Base-by-base conservation (phyloP, 64 coral and sea anemone genomes). In the Montipora efflorescens region DNA sequence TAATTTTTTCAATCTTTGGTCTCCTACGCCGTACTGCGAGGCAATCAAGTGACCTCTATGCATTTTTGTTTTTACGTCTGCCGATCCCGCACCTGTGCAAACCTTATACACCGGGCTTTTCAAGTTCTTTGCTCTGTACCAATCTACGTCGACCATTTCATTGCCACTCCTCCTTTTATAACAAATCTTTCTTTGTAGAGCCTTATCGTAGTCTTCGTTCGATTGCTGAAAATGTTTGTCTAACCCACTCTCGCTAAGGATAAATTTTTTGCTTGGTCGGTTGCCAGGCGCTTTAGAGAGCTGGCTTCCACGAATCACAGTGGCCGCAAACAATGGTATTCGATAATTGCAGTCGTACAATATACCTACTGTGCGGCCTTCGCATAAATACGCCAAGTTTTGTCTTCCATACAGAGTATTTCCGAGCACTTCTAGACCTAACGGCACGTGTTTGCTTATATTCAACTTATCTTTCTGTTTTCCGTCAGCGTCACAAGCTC, bases 261-360 rank as follows among this genome's bases (percentile, higher is more conserved):
- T 3, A 21, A 84, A 69, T 6, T 55, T 55, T 55, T 5, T 10
- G 1, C 28, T 48, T 13, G 62, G 44, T 48, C 62, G 61, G 5
- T 20, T 3, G 14, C 13, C 61, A 20, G 3, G 12, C 14, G 1
- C 46, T 7, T 0, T 61, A 19, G 28, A 84, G 1, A 84, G 14
- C 44, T 84, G 81, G 44, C 16, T 4, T 13, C 81, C 81, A 4
- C 15, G 11, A 5, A 84, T 49, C 2, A 67, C 62, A 69, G 62
- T 84, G 18, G 81, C 81, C 7, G 81, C 59, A 28, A 48, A 84
- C 5, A 84, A 43, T 69, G 81, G 81, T 68, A 84, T 84, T 84
- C 46, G 59, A 48, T 8, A 48, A 9, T 84, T 68, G 9, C 45
- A 69, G 62, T 84, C 81, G 46, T 48, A 84, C 59, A 84, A 13